Conservation (phyloP, 2,113 vertebrate species). For the Indri indri region DNA sequence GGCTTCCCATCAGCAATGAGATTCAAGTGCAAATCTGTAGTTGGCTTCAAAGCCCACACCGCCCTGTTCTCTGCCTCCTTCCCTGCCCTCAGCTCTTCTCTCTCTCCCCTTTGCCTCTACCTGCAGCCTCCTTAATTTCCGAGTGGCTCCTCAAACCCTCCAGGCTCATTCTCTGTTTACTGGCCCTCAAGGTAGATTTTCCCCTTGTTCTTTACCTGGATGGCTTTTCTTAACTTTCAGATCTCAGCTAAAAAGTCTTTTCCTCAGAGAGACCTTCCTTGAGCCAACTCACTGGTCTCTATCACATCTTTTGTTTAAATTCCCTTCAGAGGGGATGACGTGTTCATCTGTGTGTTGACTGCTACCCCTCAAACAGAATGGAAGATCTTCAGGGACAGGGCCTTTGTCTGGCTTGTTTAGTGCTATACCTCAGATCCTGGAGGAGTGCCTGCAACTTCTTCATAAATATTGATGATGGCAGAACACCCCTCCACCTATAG, state of each 20-base stretch:
- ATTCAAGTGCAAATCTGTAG: neutral
- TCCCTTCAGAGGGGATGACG: neutral
- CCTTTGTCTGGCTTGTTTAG: neutral
- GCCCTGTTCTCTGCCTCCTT: neutral
- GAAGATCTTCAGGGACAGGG: neutral
- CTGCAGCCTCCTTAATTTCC: neutral
- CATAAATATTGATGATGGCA: neutral
- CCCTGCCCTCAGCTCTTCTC: neutral
- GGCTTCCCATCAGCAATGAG: neutral
- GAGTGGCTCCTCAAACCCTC: neutral
- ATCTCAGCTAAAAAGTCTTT: neutral
- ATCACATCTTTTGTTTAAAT: neutral
- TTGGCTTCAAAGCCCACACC: neutral
- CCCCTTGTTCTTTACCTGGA: neutral
- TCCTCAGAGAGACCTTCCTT: neutral
- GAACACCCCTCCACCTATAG: neutral
- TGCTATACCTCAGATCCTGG: neutral
- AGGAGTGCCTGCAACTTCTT: neutral
- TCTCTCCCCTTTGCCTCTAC: too few relatives aligned
- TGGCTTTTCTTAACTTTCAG: neutral
- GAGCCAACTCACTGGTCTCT: neutral
- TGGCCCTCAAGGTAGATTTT: neutral
- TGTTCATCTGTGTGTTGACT: neutral
- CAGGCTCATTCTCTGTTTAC: neutral
- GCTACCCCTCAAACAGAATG: neutral